Evolutionary conservation across 2,797 vertebrate genomes (phyloP).

Genomic region (Eidolon dupreanum): DNA sequence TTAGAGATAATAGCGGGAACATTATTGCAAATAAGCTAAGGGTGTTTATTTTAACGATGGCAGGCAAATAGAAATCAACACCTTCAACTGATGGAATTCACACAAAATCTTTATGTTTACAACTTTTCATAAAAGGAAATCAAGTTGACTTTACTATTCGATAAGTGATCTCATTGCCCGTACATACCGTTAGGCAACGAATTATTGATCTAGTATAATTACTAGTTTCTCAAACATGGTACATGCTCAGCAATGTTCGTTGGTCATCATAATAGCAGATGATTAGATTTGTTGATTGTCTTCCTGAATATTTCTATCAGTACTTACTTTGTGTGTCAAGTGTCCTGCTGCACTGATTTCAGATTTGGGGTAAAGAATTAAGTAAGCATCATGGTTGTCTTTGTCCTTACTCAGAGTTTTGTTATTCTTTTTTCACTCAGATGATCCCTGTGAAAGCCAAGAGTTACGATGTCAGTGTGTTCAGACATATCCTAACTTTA

Average conservation of each 20-base stretch:
- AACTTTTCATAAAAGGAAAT: background rate
- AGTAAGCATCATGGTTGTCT: background rate
- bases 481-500: background rate
- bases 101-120: background rate
- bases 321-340: background rate
- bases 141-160: background rate
- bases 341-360: background rate
- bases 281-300: background rate
- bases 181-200: background rate
- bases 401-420: background rate
- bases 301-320: background rate
- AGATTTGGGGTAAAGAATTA: background rate
- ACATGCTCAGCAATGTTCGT: background rate
- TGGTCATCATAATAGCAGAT: background rate
- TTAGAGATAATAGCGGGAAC: background rate
- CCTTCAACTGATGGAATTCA: background rate
- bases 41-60: background rate
- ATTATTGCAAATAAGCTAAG: background rate
- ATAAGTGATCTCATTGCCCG: background rate
- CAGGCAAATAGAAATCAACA: background rate
- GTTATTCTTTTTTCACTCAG: slow-evolving; percentile 28
- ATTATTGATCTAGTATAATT: background rate
- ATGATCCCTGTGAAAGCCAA: background rate
- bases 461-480: slow-evolving; percentile 59
- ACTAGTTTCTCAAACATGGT: background rate